phyloP scores from a whole-genome alignment of 2,113 vertebrate genomes.

The Nettapus auritus region DNA sequence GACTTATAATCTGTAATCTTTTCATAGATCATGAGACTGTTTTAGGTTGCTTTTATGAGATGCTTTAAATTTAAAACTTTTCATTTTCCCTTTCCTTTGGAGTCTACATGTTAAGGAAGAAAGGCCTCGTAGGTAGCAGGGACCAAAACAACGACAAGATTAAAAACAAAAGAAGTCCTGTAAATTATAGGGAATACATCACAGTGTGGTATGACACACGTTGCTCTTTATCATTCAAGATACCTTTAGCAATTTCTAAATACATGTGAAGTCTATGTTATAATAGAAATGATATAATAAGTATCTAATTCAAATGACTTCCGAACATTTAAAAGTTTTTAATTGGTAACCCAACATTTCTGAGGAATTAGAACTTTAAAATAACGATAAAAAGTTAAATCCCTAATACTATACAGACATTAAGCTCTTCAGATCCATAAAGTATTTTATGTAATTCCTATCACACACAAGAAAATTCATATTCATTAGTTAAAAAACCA shows the following conservation, averaged over 20 bases:
- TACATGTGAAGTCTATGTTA: neutral
- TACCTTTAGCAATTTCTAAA: neutral
- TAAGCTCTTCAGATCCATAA: neutral
- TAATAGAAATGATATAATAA: neutral
- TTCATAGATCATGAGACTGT: slow-evolving; percentile 17
- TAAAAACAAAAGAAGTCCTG: neutral
- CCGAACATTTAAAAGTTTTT: neutral
- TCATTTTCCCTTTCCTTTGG: slow-evolving; percentile 19
- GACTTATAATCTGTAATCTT: slow-evolving; percentile 7
- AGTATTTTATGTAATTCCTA: neutral
- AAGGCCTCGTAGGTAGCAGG: neutral
- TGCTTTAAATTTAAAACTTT: slow-evolving; percentile 33
- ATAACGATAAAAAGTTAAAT: neutral
- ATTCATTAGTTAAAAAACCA: neutral
- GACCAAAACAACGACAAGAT: neutral
- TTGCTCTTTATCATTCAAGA: neutral
- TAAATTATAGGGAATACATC: neutral
- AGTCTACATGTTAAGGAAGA: neutral
- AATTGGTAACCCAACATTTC: neutral
- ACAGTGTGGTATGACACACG: neutral
- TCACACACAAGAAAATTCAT: neutral
- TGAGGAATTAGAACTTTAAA: neutral
- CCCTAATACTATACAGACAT: neutral
- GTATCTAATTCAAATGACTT: neutral
- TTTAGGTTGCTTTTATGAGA: neutral